Base-by-base conservation (phyloP, 2,888 invertebrate species). In the Cyaniris semiargus region DNA sequence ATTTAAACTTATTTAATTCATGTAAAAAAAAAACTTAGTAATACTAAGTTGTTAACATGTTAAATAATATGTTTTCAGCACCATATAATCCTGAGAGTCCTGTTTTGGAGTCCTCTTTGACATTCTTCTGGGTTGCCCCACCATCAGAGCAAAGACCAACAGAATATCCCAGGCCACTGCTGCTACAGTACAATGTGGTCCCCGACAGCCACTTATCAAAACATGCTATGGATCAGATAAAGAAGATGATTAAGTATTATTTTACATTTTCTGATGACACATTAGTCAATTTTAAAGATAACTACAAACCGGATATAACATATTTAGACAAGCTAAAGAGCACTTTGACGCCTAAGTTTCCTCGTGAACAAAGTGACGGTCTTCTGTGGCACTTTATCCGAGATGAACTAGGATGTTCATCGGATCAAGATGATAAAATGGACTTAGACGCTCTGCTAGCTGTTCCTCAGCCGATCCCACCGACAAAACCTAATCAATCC, bases 101-200 rank as follows among this genome's bases (percentile, higher is more conserved):
- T 76, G 96, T 97, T 34, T 89, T 97, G 81, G 98, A 98, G 85
- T 98, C 98, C 0, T 96, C 96, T 72, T 95, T 98, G 18, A 96
- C 97, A 80, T 96, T 97, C 78, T 99, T 97, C 89, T 99, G 99
- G 98, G 98, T 98, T 4, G 96, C 98, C 94, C 98, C 99, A n/a
- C 98, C 99, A 2, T 97, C 98, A 70, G 99, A 99, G 93, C 97
- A 97, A 85, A 96, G 97, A 83, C 98, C 98, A 13, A 96, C 97
- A 77, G 98, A 98, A 89, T 98, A 98, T 89, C 98, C 98, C 0
- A 96, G 98, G 71, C 99, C 99, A 0, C 97, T 99, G 96, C 94
- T 97, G 72, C 96, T 99, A 92, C 97, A 97, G 81, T 98, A 98
- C 86, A 97, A 96, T 80, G 95, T 98, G 80, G 93, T 96, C 3